These are phyloP conservation scores for Anodontia alba DNA, from an alignment of 2,888 invertebrate species.

Conservation along the genomic window DNA sequence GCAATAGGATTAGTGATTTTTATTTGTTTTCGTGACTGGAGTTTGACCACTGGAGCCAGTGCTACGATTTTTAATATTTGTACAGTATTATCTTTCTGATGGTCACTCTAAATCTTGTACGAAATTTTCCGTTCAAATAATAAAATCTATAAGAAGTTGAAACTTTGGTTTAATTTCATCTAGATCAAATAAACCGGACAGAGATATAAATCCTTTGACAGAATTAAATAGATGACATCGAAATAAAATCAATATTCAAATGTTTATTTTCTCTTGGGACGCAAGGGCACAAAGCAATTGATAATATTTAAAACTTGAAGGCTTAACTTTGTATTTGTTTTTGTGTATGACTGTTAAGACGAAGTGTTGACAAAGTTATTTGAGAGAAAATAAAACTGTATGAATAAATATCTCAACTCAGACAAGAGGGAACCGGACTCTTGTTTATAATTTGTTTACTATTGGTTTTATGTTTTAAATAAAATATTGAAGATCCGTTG, in stretches of 20 bases:
- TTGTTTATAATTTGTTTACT: conserved; percentile 20
- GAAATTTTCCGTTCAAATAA: conserved; percentile 10
- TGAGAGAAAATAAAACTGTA: conserved; percentile 56
- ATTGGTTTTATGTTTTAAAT: conserved; percentile 39
- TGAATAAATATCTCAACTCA: conserved; percentile 57
- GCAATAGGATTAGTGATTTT: conserved; percentile 14
- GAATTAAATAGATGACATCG: conserved; percentile 52
- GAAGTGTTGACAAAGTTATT: conserved; percentile 47
- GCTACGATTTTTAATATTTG: conserved; percentile 47
- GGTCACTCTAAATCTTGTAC: conserved; percentile 36
- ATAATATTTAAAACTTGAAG: conserved; percentile 49
- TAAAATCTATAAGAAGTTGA: conserved; percentile 20
- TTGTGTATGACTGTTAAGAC: conserved; percentile 61
- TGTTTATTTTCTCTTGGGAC: conserved; percentile 63
- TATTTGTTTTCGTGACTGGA: conserved; percentile 24
- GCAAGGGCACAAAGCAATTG: conserved; percentile 57
- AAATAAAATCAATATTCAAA: conserved; percentile 63
- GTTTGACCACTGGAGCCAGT: conserved; percentile 40
- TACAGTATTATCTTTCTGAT: conserved; percentile 46
- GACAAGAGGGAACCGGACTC: conserved; percentile 31
- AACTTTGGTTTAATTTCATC: conserved; percentile 16
- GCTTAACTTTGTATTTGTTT: conserved; percentile 56
- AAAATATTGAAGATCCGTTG: conserved; percentile 17
- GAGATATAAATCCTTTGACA: conserved; percentile 43
- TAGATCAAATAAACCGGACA: conserved; percentile 4